Conservation (phyloP, 2,888 invertebrate genomes). For the Phragmatobia fuliginosa region DNA sequence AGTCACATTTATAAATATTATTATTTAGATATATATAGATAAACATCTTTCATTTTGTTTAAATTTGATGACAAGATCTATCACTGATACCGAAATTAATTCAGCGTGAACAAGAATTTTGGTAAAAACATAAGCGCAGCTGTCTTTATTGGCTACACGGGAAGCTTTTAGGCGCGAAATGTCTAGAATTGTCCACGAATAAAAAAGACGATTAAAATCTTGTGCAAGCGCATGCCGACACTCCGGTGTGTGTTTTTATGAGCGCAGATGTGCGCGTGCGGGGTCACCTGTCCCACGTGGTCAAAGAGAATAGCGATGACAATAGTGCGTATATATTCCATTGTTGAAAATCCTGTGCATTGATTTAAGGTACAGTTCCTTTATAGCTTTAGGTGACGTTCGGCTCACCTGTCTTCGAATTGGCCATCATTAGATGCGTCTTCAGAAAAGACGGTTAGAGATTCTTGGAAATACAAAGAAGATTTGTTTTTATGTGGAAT, state of each 20-base stretch:
- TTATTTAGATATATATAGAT: background rate
- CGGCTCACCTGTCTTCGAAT: slow-evolving; percentile 59
- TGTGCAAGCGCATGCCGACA: slow-evolving; percentile 82
- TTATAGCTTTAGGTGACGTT: slow-evolving; percentile 52
- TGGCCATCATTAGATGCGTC: slow-evolving; percentile 34
- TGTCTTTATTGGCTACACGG: slow-evolving; percentile 59
- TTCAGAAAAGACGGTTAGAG: slow-evolving; percentile 2
- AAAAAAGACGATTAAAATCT: slow-evolving; percentile 82
- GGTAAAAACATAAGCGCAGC: slow-evolving; percentile 62
- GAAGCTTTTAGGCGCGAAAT: slow-evolving; percentile 75
- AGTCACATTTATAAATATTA: no score
- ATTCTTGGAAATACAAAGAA: slow-evolving; percentile 5
- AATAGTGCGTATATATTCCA: slow-evolving; percentile 70
- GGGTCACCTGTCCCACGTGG: slow-evolving; percentile 84
- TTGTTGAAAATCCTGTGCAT: slow-evolving; percentile 71
- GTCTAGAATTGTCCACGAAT: slow-evolving; percentile 80
- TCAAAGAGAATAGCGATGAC: slow-evolving; percentile 73
- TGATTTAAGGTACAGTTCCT: slow-evolving; percentile 73
- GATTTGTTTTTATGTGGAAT: background rate
- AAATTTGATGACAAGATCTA: slow-evolving; percentile 13
- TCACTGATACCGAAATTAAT: slow-evolving; percentile 44
- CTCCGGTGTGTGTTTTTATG: slow-evolving; percentile 65
- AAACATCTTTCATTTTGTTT: background rate
- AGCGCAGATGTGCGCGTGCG: slow-evolving; percentile 83
- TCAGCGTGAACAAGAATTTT: slow-evolving; percentile 54